Evolutionary conservation across 2,888 invertebrate genomes (phyloP).

Genomic region (Microplitis manilae): DNA sequence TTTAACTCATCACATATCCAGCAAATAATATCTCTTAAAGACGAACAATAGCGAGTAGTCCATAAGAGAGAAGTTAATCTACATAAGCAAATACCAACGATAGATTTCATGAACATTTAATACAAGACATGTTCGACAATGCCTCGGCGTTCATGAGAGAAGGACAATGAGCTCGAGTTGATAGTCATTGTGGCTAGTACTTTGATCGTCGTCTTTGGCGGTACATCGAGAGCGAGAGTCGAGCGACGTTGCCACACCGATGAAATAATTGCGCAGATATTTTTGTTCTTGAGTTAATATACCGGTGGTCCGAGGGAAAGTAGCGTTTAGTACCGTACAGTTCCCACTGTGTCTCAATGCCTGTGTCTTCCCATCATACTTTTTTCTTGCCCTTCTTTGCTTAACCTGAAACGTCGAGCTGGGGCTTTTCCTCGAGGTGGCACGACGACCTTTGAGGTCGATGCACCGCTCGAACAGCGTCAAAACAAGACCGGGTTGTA

Average conservation of each 20-base stretch:
- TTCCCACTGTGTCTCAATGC: neutral
- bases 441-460: slow-evolving; percentile 71
- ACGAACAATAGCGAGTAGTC: slow-evolving; percentile 61
- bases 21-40: slow-evolving; percentile 43
- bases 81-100: slow-evolving; percentile 66
- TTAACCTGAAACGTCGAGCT: slow-evolving; percentile 28
- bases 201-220: slow-evolving; percentile 40
- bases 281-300: neutral
- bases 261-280: slow-evolving; percentile 50
- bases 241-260: slow-evolving; percentile 47
- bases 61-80: slow-evolving; percentile 61
- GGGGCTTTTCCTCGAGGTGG: slow-evolving; percentile 53
- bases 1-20: neutral
- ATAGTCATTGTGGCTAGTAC: slow-evolving; percentile 66
- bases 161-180: slow-evolving; percentile 68
- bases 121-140: slow-evolving; percentile 65
- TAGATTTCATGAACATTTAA: slow-evolving; percentile 58
- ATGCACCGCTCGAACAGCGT: slow-evolving; percentile 66
- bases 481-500: slow-evolving; percentile 65
- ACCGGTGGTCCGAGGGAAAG: slow-evolving; percentile 5
- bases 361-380: neutral
- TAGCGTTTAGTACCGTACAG: neutral
- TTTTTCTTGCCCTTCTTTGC: neutral
- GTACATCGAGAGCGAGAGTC: slow-evolving; percentile 40
- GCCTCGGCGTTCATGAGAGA: slow-evolving; percentile 65